Percentiles rank a stretch among this genome's conserved stretches.
phyloP scores from a whole-genome alignment of 2,888 invertebrate species.

The Strigamia transsilvanica region DNA sequence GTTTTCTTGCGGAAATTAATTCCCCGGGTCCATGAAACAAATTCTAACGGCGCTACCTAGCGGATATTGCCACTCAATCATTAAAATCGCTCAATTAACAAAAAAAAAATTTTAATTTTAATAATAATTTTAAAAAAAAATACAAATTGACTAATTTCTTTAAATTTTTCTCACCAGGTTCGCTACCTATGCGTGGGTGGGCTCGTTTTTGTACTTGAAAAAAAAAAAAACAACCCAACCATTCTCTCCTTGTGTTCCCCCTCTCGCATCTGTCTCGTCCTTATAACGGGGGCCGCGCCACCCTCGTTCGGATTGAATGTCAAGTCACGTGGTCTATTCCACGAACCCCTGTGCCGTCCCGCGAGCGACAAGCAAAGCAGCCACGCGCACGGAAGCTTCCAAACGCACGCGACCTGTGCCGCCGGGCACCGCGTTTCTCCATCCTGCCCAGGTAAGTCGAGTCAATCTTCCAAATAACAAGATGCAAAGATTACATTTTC shows the following conservation, averaged over 20 bases:
- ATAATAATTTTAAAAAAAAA: not conserved
- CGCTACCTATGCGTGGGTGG: not conserved
- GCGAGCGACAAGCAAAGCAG: not conserved
- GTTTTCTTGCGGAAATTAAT: no score
- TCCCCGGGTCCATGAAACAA: no score
- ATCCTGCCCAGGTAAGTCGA: not conserved
- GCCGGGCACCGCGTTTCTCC: not conserved
- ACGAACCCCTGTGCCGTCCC: conserved; percentile 29
- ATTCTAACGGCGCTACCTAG: no score
- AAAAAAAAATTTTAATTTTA: not conserved
- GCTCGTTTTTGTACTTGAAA: not conserved
- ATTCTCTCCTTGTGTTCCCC: not conserved
- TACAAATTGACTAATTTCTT: not conserved
- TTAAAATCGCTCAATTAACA: no score
- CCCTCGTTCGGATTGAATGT: conserved; percentile 27
- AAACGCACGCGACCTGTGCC: conserved; percentile 28
- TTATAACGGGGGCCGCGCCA: not conserved
- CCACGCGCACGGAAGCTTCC: conserved; percentile 12
- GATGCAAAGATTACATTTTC: not conserved
- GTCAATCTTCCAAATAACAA: not conserved
- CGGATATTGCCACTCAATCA: no score
- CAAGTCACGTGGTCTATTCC: conserved; percentile 31
- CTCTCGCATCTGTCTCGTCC: not conserved
- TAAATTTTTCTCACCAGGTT: not conserved
- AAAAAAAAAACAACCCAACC: not conserved